Evolutionary conservation across 64 coral and sea anemone genomes (phyloP).

Genomic region (Actinia equina): DNA sequence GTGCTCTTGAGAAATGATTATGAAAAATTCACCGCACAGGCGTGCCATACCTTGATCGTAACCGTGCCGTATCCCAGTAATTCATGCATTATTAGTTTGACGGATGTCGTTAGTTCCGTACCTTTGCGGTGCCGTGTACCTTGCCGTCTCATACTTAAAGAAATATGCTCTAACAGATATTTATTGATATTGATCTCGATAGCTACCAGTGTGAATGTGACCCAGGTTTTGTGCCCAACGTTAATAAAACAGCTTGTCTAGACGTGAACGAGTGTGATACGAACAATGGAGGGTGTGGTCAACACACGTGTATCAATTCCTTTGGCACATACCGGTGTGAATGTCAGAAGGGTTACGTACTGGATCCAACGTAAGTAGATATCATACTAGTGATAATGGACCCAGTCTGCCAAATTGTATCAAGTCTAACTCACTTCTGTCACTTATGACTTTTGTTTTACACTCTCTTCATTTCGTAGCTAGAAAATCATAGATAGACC

Average conservation of each 20-base stretch:
- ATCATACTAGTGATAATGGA: too few relatives aligned
- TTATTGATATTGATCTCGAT: constrained; percentile 1
- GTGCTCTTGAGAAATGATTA: too few relatives aligned
- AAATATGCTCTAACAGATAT: neutral
- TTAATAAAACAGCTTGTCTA: constrained; percentile 50
- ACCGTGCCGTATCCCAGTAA: too few relatives aligned
- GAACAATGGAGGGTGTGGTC: constrained; percentile 73
- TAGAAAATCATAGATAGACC: too few relatives aligned
- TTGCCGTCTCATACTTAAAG: neutral
- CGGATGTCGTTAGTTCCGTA: too few relatives aligned
- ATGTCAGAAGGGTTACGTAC: constrained; percentile 50
- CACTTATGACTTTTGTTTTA: too few relatives aligned
- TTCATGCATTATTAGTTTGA: neutral
- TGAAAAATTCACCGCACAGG: too few relatives aligned
- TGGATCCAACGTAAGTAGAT: constrained; percentile 62
- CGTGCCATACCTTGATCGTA: too few relatives aligned
- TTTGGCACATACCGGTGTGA: constrained; percentile 52
- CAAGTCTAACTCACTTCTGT: too few relatives aligned
- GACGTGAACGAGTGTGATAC: constrained; percentile 75
- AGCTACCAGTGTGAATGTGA: constrained; percentile 79
- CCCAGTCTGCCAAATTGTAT: too few relatives aligned
- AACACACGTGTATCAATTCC: constrained; percentile 53
- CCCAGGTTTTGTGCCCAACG: constrained; percentile 55
- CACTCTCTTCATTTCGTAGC: too few relatives aligned
- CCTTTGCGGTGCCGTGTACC: too few relatives aligned